phyloP scores from a whole-genome alignment of 37 sponge, comb jelly and placozoan species.

The Diacarnus erythraeanus region DNA sequence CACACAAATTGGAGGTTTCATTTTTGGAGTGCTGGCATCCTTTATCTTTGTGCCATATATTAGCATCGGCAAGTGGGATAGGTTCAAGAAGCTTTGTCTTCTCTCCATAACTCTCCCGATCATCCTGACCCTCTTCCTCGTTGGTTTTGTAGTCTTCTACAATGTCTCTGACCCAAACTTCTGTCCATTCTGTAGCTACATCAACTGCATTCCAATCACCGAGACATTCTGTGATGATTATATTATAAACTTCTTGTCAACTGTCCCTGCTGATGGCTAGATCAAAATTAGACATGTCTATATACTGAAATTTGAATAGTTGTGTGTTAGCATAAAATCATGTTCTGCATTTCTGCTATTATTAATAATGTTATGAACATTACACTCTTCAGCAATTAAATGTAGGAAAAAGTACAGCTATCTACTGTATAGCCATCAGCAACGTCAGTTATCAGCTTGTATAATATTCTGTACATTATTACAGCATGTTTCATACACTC shows the following conservation, averaged over 20 bases:
- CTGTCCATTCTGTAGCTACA: slow-evolving; percentile 85
- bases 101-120: slow-evolving; percentile 63
- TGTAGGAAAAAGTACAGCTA: no score
- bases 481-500: no score
- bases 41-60: slow-evolving; percentile 94
- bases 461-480: no score
- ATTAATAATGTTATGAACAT: no score
- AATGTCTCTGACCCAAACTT: slow-evolving; percentile 71
- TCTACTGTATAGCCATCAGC: no score
- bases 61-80: slow-evolving; percentile 87
- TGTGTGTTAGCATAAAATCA: no score
- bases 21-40: slow-evolving; percentile 83
- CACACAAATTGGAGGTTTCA: slow-evolving; percentile 86
- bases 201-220: slow-evolving; percentile 92
- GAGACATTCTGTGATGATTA: slow-evolving; percentile 63
- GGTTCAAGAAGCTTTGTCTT: slow-evolving; percentile 67
- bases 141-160: slow-evolving; percentile 84
- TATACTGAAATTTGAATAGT: no score
- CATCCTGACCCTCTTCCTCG: slow-evolving; percentile 64
- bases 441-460: no score
- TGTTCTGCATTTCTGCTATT: no score
- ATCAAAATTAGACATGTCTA: no score
- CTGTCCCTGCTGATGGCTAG: no score
- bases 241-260: slow-evolving; percentile 5
- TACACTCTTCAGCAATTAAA: no score